Base-by-base conservation (phyloP, 2,888 invertebrate genomes). In the Orthosia gothica region DNA sequence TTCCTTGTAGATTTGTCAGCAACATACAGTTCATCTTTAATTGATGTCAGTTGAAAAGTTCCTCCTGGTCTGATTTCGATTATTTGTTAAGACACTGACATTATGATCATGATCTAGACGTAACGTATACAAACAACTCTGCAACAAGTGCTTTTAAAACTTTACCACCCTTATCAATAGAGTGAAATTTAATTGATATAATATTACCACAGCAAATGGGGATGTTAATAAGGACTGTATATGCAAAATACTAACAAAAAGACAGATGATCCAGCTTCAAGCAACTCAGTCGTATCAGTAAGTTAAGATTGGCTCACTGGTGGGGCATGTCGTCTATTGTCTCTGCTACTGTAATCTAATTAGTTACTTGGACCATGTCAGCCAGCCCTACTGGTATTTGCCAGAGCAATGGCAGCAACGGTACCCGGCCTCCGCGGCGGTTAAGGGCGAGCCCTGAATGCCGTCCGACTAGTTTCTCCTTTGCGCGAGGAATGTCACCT, bases 391-490 rank as follows among this genome's bases (percentile, higher is more conserved):
- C 63, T 74, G 67, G 72, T 82, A 84, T 79, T 84, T 75, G 86
- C 83, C 79, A 88, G 84, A 78, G 88, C 87, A 87, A 87, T 89
- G 87, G 90, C 92, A 91, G 90, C 92, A 91, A 94, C 93, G 94
- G 94, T 92, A 93, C 91, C 83, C 87, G 88, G 88, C 90, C 91
- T 91, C 89, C 86, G 75, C 87, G 83, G 87, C 91, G 91, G 91
- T 91, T 91, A 92, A 95, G 94, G 94, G 95, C 93, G 93, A 91
- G 93, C 92, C 91, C 91, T 94, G 94, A 95, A 95, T 95, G 95
- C 91, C 82, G 95, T 90, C 91, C 85, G 88, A 94, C 95, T 93
- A 95, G 95, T 95, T 95, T 95, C 95, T 93, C 92, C 91, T 91
- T 90, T 91, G 91, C 88, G 83, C 89, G 81, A 88, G 92, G 95